Evolutionary conservation across 2,888 invertebrate genomes (phyloP).

Genomic region (Bhutanitis thaidina): DNA sequence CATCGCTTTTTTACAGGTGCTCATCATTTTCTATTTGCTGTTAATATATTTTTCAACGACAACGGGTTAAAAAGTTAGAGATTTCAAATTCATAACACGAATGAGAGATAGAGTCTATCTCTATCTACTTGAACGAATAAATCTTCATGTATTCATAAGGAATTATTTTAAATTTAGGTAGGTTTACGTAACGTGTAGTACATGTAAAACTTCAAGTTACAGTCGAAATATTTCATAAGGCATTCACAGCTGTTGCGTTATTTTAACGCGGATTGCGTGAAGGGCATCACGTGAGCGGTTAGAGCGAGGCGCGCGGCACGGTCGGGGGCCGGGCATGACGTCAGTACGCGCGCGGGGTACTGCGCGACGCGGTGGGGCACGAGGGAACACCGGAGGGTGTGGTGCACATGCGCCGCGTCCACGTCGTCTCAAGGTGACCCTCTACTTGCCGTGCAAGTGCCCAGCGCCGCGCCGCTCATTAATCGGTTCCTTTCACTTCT

Average conservation of each 20-base stretch:
- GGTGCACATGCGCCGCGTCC: constrained; percentile 75
- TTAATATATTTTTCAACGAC: no score
- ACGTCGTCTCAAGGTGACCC: constrained; percentile 73
- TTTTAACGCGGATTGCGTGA: constrained; percentile 49
- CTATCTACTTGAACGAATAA: not conserved
- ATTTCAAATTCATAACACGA: no score
- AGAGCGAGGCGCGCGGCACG: constrained; percentile 24
- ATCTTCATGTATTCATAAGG: no score
- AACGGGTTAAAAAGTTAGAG: no score
- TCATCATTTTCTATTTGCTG: no score
- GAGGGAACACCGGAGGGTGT: constrained; percentile 60
- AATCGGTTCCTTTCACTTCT: constrained; percentile 60
- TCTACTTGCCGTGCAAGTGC: constrained; percentile 54
- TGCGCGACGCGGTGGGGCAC: constrained; percentile 33
- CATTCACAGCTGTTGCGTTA: constrained; percentile 38
- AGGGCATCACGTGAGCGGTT: constrained; percentile 59
- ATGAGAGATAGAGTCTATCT: not conserved
- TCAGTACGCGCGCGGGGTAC: constrained; percentile 39
- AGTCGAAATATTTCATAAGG: constrained; percentile 34
- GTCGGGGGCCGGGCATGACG: constrained; percentile 49
- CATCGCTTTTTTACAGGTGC: no score
- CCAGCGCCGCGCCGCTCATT: constrained; percentile 43
- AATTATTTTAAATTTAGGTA: no score
- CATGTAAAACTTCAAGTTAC: no score
- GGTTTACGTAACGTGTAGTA: no score